phyloP scores from a whole-genome alignment of 1,140 invertebrate genomes.

The Drosophila bifasciata region DNA sequence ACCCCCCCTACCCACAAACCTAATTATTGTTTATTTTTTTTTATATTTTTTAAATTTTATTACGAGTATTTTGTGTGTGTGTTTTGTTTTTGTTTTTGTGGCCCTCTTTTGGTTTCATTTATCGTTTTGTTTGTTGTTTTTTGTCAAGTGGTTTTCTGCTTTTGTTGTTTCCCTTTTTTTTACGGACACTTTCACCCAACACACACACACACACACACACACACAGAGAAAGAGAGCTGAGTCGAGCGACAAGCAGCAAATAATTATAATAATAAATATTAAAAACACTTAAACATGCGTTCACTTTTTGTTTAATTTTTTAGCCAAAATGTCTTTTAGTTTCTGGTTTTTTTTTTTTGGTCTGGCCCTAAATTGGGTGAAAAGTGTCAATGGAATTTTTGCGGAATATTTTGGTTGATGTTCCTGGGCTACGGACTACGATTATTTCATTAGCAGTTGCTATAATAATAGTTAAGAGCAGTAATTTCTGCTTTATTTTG shows the following conservation, averaged over 20 bases:
- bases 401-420: constrained; percentile 7
- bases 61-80: constrained; percentile 17
- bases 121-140: constrained; percentile 20
- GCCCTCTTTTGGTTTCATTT: constrained; percentile 14
- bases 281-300: constrained; percentile 51
- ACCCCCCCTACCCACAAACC: too few species aligned
- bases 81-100: constrained; percentile 32
- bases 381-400: constrained; percentile 43
- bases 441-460: constrained; percentile 23
- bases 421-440: background rate
- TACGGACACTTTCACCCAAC: constrained; percentile 47
- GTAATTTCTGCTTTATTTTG: background rate
- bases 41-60: constrained; percentile 22
- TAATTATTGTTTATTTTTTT: constrained; percentile 39
- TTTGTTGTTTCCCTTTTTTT: constrained; percentile 44
- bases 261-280: constrained; percentile 47
- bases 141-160: constrained; percentile 27
- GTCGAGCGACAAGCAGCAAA: background rate
- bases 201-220: background rate
- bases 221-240: constrained; percentile 12
- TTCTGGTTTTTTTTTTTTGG: constrained; percentile 11
- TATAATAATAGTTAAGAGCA: background rate
- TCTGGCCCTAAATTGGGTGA: constrained; percentile 12
- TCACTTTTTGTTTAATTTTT: constrained; percentile 38
- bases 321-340: constrained; percentile 21